A percentile compares a stretch with the other conserved stretches of the same genome.
These are phyloP conservation scores for Noctua janthe DNA, from an alignment of 2,888 invertebrate species.

Conservation along the genomic window DNA sequence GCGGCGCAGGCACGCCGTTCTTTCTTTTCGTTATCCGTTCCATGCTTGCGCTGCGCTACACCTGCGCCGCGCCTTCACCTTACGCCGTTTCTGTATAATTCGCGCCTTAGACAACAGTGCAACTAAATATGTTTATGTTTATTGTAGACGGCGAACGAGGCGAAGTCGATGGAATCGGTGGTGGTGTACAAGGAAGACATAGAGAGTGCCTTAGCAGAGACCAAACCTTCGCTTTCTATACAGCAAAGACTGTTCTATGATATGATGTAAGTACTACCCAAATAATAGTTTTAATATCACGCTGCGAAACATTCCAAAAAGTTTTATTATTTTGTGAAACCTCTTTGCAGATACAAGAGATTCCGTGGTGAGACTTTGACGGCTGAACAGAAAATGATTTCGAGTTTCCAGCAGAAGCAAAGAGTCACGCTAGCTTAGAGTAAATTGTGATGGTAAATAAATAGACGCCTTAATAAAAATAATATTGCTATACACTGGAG, in stretches of 20 bases:
- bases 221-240: slow-evolving; percentile 94
- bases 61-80: too few species aligned
- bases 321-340: not conserved
- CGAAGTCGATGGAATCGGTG: slow-evolving; percentile 78
- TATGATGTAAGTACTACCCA: slow-evolving; percentile 92
- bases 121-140: not conserved
- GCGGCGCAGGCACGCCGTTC: too few species aligned
- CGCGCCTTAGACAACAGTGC: not conserved
- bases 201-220: slow-evolving; percentile 91
- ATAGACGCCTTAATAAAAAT: slow-evolving; percentile 2
- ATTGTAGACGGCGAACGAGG: slow-evolving; percentile 82
- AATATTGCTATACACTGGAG: too few species aligned
- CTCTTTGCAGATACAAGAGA: slow-evolving; percentile 88
- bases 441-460: not conserved
- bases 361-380: slow-evolving; percentile 90
- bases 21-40: too few species aligned
- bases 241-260: slow-evolving; percentile 93
- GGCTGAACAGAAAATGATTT: slow-evolving; percentile 87
- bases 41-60: too few species aligned
- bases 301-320: not conserved
- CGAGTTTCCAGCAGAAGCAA: slow-evolving; percentile 81
- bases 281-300: not conserved
- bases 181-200: slow-evolving; percentile 91
- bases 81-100: too few species aligned
- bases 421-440: slow-evolving; percentile 91